Base-by-base conservation (phyloP, 2,888 invertebrate genomes). In the Tetranychus truncatus region DNA sequence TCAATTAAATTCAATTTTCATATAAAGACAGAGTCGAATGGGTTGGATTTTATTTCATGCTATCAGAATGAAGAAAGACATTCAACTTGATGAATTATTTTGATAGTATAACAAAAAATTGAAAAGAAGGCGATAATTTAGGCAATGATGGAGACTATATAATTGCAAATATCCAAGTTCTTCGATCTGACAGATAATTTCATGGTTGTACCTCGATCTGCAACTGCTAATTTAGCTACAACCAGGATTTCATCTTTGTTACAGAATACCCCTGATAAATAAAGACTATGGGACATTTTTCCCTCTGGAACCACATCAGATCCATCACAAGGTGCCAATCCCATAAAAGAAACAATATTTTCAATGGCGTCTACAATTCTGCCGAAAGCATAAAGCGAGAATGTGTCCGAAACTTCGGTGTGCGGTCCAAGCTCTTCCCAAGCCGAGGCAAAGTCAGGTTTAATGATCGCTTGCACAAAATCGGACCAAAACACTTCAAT, bases 181-280 rank as follows among this genome's bases (percentile, higher is more conserved):
- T 90, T 89, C 34, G 93, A 91, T 71, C 95, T 85, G 0, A 95
- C 91, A 0, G 92, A 90, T 75, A 97, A 84, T 82, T 94, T 91
- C 91, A 97, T 93, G 4, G 94, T 94, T 0, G 96, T 91, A 0
- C 83, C 83, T n/a, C 90, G 89, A 46, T 86, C 87, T 11, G 55
- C 44, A n/a, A 92, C 85, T 1, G 89, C 89, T 77, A 93, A 82
- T 82, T 93, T 91, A 3, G 94, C 90, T 77, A 91, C 86, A 0
- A 94, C 91, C 75, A 96, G 84, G 46, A 95, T 89, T 76, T 95
- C 93, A 75, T 89, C 88, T 0, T 94, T 94, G 0, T 94, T 94
- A 76, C 97, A 87, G 82, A 92, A 99, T 44, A 91, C 85, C 83
- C 94, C 99, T 65, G 91, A 88, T 78, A 94, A 85, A 75, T 88